phyloP scores from a whole-genome alignment of 2,797 vertebrate species.

The Chaetophractus vellerosus region DNA sequence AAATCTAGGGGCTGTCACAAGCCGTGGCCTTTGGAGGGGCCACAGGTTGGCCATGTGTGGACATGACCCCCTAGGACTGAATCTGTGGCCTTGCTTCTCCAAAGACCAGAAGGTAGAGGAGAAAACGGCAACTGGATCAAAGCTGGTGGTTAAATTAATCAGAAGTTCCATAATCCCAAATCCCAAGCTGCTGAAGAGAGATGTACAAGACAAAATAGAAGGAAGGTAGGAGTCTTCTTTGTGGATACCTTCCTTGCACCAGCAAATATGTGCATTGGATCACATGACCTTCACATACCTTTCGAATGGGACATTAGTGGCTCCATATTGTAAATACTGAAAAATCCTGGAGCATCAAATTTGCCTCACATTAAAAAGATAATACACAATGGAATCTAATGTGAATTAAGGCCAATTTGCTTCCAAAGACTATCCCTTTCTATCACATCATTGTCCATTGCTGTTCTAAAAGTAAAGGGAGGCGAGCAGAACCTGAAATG shows the following conservation, averaged over 20 bases:
- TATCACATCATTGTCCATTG: rapidly evolving
- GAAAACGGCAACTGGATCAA: background rate
- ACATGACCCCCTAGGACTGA: background rate
- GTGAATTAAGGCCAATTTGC: background rate
- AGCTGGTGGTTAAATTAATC: background rate
- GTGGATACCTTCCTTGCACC: background rate
- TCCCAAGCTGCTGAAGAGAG: background rate
- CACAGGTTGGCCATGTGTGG: no score
- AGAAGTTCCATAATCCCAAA: background rate
- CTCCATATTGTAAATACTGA: background rate
- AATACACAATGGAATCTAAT: background rate
- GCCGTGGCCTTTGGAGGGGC: background rate
- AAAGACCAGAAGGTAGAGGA: background rate
- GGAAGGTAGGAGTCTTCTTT: no score
- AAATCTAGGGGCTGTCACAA: rapidly evolving
- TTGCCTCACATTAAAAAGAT: background rate
- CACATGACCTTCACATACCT: background rate
- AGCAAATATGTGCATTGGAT: background rate
- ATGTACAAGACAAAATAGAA: background rate
- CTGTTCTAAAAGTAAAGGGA: background rate
- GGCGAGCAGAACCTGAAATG: no score
- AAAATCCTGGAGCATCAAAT: background rate
- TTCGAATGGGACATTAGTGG: background rate
- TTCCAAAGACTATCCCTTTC: background rate
- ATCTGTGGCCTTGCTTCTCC: background rate